These are phyloP conservation scores for Apostichopus parvimensis DNA, from an alignment of 35 echinoderm and acorn worm species.

Conservation along the genomic window DNA sequence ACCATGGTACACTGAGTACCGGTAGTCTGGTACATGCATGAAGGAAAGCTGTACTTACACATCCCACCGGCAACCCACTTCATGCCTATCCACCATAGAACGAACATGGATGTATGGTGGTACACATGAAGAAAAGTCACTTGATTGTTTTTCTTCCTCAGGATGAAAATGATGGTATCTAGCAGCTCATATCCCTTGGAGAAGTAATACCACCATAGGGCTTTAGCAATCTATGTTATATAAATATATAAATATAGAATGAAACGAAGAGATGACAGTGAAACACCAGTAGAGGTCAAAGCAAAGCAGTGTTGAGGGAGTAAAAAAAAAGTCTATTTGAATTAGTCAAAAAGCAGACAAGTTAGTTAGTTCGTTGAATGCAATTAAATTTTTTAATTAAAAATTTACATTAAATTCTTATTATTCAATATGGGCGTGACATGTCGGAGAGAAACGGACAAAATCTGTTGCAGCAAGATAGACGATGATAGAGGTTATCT, in stretches of 20 bases:
- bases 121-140: constrained; percentile 94
- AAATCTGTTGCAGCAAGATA: too few relatives aligned
- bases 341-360: too few relatives aligned
- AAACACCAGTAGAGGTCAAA: too few relatives aligned
- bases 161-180: constrained; percentile 93
- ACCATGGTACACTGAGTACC: constrained; percentile 58
- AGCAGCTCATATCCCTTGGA: constrained; percentile 90
- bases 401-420: too few relatives aligned
- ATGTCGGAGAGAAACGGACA: too few relatives aligned
- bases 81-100: constrained; percentile 96
- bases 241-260: neutral
- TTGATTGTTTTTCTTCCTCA: constrained; percentile 92
- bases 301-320: too few relatives aligned
- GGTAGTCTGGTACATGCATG: constrained; percentile 79
- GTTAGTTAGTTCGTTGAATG: too few relatives aligned
- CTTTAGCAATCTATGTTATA: constrained; percentile 78
- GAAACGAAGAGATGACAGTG: too few relatives aligned
- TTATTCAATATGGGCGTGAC: too few relatives aligned
- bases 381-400: too few relatives aligned
- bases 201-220: constrained; percentile 95
- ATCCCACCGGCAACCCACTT: constrained; percentile 89
- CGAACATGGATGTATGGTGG: constrained; percentile 93
- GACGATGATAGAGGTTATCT: too few relatives aligned
- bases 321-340: too few relatives aligned
- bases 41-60: constrained; percentile 70